Evolutionary conservation across 1,140 invertebrate species (phyloP).

Genomic region (Temnothorax longispinosus): DNA sequence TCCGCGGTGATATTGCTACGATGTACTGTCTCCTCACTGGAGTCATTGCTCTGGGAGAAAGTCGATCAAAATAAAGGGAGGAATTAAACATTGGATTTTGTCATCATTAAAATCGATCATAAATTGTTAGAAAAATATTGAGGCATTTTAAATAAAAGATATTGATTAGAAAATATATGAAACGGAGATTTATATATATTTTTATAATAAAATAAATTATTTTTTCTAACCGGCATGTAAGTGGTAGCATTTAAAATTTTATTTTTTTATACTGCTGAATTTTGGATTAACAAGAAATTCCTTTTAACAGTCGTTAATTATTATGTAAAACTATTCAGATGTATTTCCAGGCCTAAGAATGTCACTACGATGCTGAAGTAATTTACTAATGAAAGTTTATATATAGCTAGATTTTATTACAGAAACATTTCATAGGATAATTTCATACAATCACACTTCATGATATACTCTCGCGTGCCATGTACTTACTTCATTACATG

Average conservation of each 20-base stretch:
- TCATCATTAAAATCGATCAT: not conserved
- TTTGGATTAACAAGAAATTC: conserved; percentile 11
- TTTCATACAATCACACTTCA: conserved; percentile 63
- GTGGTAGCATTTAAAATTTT: not conserved
- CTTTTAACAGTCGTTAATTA: not conserved
- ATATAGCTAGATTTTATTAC: conserved; percentile 53
- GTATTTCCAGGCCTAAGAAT: conserved; percentile 24
- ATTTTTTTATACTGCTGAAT: not conserved
- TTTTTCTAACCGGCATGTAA: not conserved
- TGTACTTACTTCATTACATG: conserved; percentile 70
- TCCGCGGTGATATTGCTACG: conserved; percentile 82
- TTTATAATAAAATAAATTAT: not conserved
- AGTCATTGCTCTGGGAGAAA: conserved; percentile 91
- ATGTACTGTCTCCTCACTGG: conserved; percentile 88
- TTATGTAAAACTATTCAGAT: conserved; percentile 30
- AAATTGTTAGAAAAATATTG: not conserved
- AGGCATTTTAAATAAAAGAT: not conserved
- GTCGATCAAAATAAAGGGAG: conserved; percentile 40
- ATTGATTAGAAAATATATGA: not conserved
- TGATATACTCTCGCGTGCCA: conserved; percentile 69
- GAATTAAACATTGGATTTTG: not conserved
- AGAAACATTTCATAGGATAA: conserved; percentile 60
- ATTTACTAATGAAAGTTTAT: conserved; percentile 60
- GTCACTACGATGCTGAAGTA: conserved; percentile 57
- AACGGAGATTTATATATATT: not conserved